Percentiles rank a stretch among this genome's conserved stretches.
Conservation (phyloP, 2,113 vertebrate species). For the Casuarius casuarius region DNA sequence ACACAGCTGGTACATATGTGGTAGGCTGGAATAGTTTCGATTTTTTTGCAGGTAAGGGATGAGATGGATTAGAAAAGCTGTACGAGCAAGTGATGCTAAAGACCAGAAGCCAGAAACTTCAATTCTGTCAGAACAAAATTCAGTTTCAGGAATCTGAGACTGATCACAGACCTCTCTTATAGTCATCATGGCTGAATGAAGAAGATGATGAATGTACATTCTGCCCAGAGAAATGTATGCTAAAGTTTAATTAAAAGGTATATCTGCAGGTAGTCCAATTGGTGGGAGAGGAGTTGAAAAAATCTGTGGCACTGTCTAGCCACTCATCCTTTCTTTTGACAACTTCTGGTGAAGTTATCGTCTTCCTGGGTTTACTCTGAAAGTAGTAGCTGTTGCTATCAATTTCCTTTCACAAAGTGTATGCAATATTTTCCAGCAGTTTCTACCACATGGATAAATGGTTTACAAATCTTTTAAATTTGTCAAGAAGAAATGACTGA, state of each 20-base stretch:
- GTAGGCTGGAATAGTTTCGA: not conserved
- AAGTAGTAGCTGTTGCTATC: not conserved
- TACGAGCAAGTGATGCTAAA: not conserved
- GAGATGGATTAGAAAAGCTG: not conserved
- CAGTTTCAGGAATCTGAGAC: not conserved
- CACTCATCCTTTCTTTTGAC: not conserved
- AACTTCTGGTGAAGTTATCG: not conserved
- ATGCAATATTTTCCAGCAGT: not conserved
- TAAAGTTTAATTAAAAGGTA: not conserved
- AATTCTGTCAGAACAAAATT: not conserved
- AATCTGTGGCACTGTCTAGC: not conserved
- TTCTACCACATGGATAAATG: not conserved
- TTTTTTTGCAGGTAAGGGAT: not conserved
- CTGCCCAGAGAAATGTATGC: not conserved
- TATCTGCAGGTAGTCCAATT: not conserved
- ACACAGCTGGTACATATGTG: not conserved
- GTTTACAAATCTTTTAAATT: not conserved
- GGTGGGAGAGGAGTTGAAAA: not conserved
- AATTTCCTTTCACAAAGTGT: not conserved
- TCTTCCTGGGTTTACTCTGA: not conserved
- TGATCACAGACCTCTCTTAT: not conserved
- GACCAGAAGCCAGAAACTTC: not conserved
- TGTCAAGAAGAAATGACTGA: not conserved
- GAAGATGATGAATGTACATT: not conserved
- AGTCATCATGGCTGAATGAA: not conserved